phyloP scores from a whole-genome alignment of 2,113 vertebrate genomes.

The Actenoides lindsayi region DNA sequence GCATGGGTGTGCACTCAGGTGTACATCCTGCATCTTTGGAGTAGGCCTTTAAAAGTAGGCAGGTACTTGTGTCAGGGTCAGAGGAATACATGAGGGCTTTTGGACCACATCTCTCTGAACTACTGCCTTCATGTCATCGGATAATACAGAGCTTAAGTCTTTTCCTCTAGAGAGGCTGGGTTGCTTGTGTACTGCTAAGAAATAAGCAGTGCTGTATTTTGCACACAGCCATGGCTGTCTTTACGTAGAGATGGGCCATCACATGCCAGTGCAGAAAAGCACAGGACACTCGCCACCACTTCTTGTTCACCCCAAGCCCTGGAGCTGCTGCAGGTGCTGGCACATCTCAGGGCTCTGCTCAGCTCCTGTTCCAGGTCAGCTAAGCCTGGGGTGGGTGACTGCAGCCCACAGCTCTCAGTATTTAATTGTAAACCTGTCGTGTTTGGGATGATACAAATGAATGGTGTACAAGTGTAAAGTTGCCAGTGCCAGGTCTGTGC shows the following conservation, averaged over 20 bases:
- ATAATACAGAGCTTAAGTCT: rapidly evolving
- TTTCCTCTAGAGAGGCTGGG: neutral
- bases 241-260: rapidly evolving
- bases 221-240: neutral
- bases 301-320: neutral
- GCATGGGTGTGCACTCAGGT: neutral
- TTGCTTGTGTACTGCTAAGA: neutral
- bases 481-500: neutral
- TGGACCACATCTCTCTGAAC: neutral
- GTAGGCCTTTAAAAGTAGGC: neutral
- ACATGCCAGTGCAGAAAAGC: rapidly evolving
- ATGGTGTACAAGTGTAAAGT: neutral
- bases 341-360: neutral
- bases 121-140: rapidly evolving
- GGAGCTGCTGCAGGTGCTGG: neutral
- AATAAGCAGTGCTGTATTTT: neutral
- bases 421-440: neutral
- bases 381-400: neutral
- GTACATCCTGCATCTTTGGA: neutral
- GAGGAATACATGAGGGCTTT: neutral
- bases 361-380: neutral
- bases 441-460: neutral
- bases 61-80: neutral
- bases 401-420: neutral
- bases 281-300: neutral